These are phyloP conservation scores for Leptinotarsa defecta DNA, from an alignment of 1,140 invertebrate genomes.

Conservation along the genomic window DNA sequence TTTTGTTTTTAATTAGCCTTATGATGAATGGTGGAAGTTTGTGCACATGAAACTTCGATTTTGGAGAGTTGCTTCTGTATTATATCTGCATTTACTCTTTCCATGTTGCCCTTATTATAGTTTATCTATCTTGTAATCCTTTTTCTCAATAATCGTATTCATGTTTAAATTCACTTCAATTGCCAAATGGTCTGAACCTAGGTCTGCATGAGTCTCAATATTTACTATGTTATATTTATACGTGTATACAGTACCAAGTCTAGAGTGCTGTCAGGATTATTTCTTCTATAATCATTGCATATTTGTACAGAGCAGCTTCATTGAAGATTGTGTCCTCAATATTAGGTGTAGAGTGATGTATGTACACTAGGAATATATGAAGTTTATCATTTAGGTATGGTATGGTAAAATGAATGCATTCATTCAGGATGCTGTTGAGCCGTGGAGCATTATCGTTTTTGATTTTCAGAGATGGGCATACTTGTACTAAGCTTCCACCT, in stretches of 20 bases:
- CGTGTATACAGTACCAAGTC: not conserved
- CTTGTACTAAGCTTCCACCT: not conserved
- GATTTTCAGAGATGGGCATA: not conserved
- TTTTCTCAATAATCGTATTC: no score
- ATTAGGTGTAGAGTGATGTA: not conserved
- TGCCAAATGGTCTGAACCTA: conserved; percentile 18
- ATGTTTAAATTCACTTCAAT: not conserved
- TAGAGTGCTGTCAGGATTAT: not conserved
- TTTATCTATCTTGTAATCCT: no score
- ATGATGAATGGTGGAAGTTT: no score
- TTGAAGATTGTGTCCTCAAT: conserved; percentile 19
- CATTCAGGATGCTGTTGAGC: not conserved
- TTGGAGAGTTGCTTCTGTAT: no score
- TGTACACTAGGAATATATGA: not conserved
- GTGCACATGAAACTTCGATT: no score
- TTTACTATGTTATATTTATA: conserved; percentile 10
- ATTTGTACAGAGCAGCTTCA: conserved; percentile 21
- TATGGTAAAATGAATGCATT: not conserved
- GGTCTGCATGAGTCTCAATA: conserved; percentile 1
- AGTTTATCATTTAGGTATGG: not conserved
- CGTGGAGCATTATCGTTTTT: not conserved
- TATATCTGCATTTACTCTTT: not conserved
- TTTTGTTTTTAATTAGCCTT: no score
- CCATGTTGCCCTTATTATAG: no score
- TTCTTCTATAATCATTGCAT: conserved; percentile 23